Evolutionary conservation across 2,113 vertebrate species (phyloP).

Genomic region (Notarius lentiginosus): DNA sequence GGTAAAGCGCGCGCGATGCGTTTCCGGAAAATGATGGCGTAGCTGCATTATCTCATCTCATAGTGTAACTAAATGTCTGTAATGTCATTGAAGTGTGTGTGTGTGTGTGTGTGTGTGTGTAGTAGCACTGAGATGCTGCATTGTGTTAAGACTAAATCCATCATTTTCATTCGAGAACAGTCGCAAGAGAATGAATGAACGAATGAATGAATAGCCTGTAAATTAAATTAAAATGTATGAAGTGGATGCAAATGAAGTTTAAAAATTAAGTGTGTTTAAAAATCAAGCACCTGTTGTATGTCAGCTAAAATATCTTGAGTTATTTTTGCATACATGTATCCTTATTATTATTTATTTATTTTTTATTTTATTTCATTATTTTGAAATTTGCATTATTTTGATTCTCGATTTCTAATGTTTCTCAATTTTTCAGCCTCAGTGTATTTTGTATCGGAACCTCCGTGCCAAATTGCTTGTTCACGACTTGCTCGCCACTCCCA

Average conservation of each 20-base stretch:
- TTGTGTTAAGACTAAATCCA: background rate
- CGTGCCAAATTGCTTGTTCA: conserved; percentile 27
- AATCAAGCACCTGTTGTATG: conserved; percentile 1
- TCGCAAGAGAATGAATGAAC: background rate
- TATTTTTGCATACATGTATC: background rate
- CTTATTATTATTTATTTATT: background rate
- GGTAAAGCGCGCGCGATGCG: background rate
- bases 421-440: background rate
- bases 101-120: background rate
- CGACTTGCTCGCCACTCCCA: background rate
- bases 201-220: background rate
- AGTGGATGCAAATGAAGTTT: background rate
- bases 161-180: background rate
- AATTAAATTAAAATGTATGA: background rate
- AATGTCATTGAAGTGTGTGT: background rate
- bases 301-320: background rate
- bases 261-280: background rate
- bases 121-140: background rate
- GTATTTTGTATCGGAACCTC: background rate
- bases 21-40: background rate
- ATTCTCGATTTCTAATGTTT: background rate
- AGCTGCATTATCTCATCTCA: too few relatives aligned
- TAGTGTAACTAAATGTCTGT: background rate
- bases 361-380: too few relatives aligned
- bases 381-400: background rate